Percentiles rank a stretch among this genome's conserved stretches.
phyloP scores from a whole-genome alignment of 2,888 invertebrate genomes.

The Napeogenes inachia region DNA sequence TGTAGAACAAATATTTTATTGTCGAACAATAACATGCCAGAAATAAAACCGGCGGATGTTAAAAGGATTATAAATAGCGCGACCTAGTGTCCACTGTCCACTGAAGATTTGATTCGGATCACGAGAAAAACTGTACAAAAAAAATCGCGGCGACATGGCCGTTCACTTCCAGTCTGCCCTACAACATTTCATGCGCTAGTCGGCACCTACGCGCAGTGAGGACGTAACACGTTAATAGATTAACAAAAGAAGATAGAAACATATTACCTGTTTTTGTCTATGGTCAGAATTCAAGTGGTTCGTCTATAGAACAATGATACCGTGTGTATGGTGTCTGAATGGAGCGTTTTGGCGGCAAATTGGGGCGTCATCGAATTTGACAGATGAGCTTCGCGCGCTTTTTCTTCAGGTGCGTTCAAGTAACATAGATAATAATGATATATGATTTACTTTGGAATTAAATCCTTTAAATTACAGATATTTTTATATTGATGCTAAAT shows the following conservation, averaged over 20 bases:
- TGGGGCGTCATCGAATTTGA: constrained; percentile 52
- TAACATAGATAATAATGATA: constrained; percentile 53
- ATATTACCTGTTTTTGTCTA: constrained; percentile 15
- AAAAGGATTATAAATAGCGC: constrained; percentile 62
- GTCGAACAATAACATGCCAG: constrained; percentile 30
- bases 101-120: constrained; percentile 59
- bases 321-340: constrained; percentile 54
- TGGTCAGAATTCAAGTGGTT: constrained; percentile 38
- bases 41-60: constrained; percentile 37
- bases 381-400: constrained; percentile 69
- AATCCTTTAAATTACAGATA: constrained; percentile 15
- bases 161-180: constrained; percentile 60
- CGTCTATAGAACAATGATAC: constrained; percentile 55
- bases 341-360: constrained; percentile 63
- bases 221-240: constrained; percentile 31
- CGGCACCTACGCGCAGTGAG: constrained; percentile 54
- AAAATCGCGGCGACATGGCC: constrained; percentile 55
- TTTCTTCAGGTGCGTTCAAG: constrained; percentile 70
- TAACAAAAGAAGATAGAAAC: constrained; percentile 26
- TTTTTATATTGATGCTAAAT: not conserved
- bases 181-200: constrained; percentile 66
- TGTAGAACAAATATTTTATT: constrained; percentile 13
- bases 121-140: constrained; percentile 59
- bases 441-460: constrained; percentile 31
- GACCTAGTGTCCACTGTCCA: constrained; percentile 46